Evolutionary conservation across 1,140 invertebrate genomes (phyloP).

Genomic region (Pentalonia nigronervosa): DNA sequence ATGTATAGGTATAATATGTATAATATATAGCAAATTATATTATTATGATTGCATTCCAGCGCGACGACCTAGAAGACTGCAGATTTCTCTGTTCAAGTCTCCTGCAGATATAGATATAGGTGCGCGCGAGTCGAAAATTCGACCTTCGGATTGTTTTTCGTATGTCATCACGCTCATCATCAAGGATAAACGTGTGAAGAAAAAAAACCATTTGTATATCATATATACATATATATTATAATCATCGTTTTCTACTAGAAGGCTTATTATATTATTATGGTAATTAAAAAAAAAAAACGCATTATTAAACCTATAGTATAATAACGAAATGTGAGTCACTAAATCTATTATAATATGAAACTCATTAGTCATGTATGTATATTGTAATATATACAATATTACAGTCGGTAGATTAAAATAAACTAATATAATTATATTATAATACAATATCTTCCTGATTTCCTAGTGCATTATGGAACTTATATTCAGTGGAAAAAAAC

Average conservation of each 20-base stretch:
- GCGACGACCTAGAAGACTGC: constrained; percentile 29
- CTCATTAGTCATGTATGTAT: background rate
- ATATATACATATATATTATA: background rate
- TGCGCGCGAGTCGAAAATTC: background rate
- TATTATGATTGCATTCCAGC: background rate
- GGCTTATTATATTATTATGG: constrained; percentile 33
- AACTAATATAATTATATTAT: background rate
- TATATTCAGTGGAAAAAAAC: background rate
- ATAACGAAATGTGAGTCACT: background rate
- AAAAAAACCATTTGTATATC: background rate
- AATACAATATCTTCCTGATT: background rate
- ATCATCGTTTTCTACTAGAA: background rate
- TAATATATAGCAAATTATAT: background rate
- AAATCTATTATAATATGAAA: background rate
- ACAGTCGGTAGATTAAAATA: background rate
- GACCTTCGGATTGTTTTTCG: constrained; percentile 49
- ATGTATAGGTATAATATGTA: background rate
- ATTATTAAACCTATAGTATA: constrained; percentile 10
- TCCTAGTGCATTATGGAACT: background rate
- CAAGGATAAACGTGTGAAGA: background rate
- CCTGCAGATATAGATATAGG: constrained; percentile 4
- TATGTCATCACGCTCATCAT: constrained; percentile 14
- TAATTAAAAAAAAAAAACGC: constrained; percentile 5
- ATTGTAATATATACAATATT: background rate
- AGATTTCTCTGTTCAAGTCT: constrained; percentile 48